A percentile compares a stretch with the other conserved stretches of the same genome.
Conservation (phyloP, 1,140 invertebrate species). For the Chionoecetes opilio region DNA sequence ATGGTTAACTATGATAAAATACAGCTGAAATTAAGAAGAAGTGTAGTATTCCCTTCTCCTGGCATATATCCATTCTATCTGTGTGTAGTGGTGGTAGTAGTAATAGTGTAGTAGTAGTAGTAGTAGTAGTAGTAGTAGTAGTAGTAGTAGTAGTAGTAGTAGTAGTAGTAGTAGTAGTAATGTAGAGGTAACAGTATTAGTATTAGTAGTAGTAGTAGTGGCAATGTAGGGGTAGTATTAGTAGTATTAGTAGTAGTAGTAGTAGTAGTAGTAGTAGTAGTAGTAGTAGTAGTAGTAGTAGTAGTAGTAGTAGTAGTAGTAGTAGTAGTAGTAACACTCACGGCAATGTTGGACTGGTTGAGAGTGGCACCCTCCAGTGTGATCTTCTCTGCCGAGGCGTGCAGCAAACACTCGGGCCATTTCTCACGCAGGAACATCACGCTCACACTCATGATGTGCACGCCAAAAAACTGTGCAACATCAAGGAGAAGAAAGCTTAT, state of each 20-base stretch:
- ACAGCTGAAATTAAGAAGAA: too few relatives aligned
- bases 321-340: slow-evolving; percentile 82
- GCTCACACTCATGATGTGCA: slow-evolving; percentile 92
- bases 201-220: too few relatives aligned
- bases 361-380: slow-evolving; percentile 90
- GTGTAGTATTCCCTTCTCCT: too few relatives aligned
- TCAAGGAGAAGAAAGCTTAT: too few relatives aligned
- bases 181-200: too few relatives aligned
- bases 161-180: background rate
- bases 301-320: too few relatives aligned
- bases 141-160: background rate
- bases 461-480: slow-evolving; percentile 90
- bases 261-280: background rate
- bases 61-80: too few relatives aligned
- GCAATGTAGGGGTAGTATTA: too few relatives aligned
- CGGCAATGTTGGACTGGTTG: slow-evolving; percentile 89
- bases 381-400: slow-evolving; percentile 90
- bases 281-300: too few relatives aligned
- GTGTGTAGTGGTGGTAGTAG: background rate
- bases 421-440: slow-evolving; percentile 88
- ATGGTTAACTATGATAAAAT: too few relatives aligned
- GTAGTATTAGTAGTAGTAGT: background rate
- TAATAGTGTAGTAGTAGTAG: background rate
- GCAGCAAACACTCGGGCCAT: slow-evolving; percentile 89
- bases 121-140: too few relatives aligned